Evolutionary conservation across 2,888 invertebrate species (phyloP).

Genomic region (Brachyptera putata): DNA sequence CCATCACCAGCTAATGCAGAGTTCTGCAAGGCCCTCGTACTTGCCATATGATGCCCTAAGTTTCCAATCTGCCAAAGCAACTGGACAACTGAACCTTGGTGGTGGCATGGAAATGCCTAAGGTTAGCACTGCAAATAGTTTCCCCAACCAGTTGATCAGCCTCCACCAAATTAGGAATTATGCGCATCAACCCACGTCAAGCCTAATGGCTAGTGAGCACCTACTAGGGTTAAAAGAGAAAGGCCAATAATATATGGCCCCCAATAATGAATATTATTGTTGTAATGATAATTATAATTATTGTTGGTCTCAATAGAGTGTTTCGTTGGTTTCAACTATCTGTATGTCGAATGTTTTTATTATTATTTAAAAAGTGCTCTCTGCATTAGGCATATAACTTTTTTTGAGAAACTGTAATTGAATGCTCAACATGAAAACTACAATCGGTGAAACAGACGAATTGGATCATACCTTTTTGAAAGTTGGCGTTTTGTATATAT

Average conservation of each 20-base stretch:
- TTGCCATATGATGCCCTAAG: slow-evolving; percentile 87
- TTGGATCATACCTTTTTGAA: too few species aligned
- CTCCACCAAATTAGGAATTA: slow-evolving; percentile 95
- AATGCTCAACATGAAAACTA: too few species aligned
- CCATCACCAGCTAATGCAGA: slow-evolving; percentile 40
- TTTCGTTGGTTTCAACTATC: too few species aligned
- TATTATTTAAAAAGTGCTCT: not conserved
- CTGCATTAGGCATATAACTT: not conserved
- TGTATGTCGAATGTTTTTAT: not conserved
- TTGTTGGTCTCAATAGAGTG: slow-evolving; percentile 31
- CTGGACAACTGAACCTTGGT: slow-evolving; percentile 37
- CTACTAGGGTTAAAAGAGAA: slow-evolving; percentile 40
- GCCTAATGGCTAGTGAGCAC: slow-evolving; percentile 66
- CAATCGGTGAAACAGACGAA: too few species aligned
- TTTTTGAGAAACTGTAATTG: too few species aligned
- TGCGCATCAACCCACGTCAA: slow-evolving; percentile 78
- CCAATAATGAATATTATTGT: slow-evolving; percentile 23
- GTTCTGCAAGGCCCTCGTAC: slow-evolving; percentile 52
- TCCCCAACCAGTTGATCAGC: slow-evolving; percentile 91
- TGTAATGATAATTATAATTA: slow-evolving; percentile 27
- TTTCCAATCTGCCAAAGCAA: slow-evolving; percentile 53
- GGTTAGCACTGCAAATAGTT: slow-evolving; percentile 58
- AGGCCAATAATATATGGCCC: slow-evolving; percentile 33
- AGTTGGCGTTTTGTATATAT: too few species aligned
- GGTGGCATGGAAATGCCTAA: slow-evolving; percentile 49